Evolutionary conservation across 2,888 invertebrate genomes (phyloP), one percentile per base, ranked within the genome.

Genomic region (Ametastegia equiseti): DNA sequence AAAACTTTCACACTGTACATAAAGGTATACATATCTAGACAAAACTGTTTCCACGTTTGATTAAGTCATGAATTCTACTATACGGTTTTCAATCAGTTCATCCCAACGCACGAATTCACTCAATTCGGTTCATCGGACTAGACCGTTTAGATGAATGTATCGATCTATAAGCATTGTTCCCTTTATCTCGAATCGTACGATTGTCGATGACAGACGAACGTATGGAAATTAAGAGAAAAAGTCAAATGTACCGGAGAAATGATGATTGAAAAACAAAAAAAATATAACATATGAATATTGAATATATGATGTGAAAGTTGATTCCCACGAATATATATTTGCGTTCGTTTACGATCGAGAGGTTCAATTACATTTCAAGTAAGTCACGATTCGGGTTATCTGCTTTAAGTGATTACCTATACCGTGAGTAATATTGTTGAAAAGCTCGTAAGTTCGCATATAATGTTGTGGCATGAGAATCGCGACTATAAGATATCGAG

Each of bases 81-180:
- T 45, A 36, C 33, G 50, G 73, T 50, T 54, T 75, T 75, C 73
- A 54, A 75, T 75, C 73, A 75, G 33, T 75, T 75, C 54, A n/a
- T n/a, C 19, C 33, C 54, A 33, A 54, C 73, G 73, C 73, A 71
- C 45, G 33, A 50, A 27, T 45, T 45, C 45, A 71, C 27, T 47
- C 50, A 19, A 47, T 33, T 23, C 19, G 23, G 42, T 42, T 39
- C 39, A 67, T 39, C 9, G n/a, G 13, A 39, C 67, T n/a, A 9
- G n/a, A 1, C 65, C 15, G 6, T 39, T n/a, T 33, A 67, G 27
- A 36, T 39, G 39, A 36, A 65, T 19, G 11, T 39, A 71, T 71
- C 69, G 47, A 45, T 71, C 13, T 23, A 15, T 11, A 19, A 23
- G 3, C n/a, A n/a, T n/a, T n/a, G n/a, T n/a, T n/a, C n/a, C n/a